Evolutionary conservation across 2,113 vertebrate species (phyloP).

Genomic region (Ursus arctos): DNA sequence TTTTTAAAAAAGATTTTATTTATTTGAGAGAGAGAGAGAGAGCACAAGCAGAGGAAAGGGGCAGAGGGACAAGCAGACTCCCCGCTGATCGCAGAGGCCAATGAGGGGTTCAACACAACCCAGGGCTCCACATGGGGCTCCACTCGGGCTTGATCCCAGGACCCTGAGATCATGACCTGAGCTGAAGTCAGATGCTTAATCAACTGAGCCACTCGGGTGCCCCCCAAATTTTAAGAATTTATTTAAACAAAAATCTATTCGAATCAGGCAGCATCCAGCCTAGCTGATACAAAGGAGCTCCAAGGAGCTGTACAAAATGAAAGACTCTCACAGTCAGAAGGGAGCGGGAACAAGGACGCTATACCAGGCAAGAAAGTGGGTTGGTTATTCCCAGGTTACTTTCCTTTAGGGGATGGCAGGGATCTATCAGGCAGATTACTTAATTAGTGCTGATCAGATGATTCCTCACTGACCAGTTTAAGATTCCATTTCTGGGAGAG

Average conservation of each 20-base stretch:
- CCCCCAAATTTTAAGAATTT: neutral
- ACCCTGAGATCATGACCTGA: too few relatives aligned
- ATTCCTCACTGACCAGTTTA: neutral
- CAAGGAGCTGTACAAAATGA: neutral
- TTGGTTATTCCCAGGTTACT: neutral
- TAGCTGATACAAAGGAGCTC: neutral
- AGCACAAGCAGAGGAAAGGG: too few relatives aligned
- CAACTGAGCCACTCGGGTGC: too few relatives aligned
- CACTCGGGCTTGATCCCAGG: too few relatives aligned
- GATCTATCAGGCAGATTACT: neutral
- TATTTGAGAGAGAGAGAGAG: too few relatives aligned
- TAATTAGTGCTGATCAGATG: neutral
- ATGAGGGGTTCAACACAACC: too few relatives aligned
- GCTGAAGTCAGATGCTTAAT: too few relatives aligned
- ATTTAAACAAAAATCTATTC: neutral
- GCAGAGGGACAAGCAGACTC: too few relatives aligned
- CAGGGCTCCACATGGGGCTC: too few relatives aligned
- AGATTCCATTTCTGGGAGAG: neutral
- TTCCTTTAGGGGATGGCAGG: neutral
- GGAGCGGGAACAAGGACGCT: neutral
- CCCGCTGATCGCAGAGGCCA: too few relatives aligned
- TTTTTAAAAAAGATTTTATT: too few relatives aligned
- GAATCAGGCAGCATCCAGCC: neutral
- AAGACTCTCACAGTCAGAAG: neutral
- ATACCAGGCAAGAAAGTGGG: neutral